A percentile compares a stretch with the other conserved stretches of the same genome.
phyloP scores from a whole-genome alignment of 2,113 vertebrate species.

The Serilophus lunatus region DNA sequence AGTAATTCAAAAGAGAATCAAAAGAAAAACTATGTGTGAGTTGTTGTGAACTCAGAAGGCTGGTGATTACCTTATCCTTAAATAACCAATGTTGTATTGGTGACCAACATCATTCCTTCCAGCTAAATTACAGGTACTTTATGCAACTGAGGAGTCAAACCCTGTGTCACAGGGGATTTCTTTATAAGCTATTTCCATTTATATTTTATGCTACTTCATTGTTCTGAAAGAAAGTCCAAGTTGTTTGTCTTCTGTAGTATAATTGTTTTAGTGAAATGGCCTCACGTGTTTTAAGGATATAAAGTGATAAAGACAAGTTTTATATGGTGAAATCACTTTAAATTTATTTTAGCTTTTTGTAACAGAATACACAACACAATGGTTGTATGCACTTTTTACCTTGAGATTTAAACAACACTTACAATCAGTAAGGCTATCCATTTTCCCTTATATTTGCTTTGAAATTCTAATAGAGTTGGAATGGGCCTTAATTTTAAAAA shows the following conservation, averaged over 20 bases:
- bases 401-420: background rate
- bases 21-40: background rate
- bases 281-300: background rate
- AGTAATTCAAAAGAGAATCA: background rate
- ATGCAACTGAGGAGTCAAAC: background rate
- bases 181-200: background rate
- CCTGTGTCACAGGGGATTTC: background rate
- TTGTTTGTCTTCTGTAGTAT: background rate
- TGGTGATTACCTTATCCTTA: background rate
- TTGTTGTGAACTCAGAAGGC: background rate
- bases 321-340: background rate
- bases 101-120: background rate
- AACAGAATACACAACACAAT: background rate
- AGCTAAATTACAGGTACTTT: conserved; percentile 1
- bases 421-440: background rate
- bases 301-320: conserved; percentile 4
- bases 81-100: background rate
- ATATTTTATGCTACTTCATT: background rate
- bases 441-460: background rate
- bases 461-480: background rate
- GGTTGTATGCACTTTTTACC: background rate
- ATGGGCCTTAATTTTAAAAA: background rate
- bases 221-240: background rate
- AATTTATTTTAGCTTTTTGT: conserved; percentile 7
- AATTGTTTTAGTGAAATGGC: background rate